Evolutionary conservation across 2,113 vertebrate genomes (phyloP).

Genomic region (Terrapene triunguis): DNA sequence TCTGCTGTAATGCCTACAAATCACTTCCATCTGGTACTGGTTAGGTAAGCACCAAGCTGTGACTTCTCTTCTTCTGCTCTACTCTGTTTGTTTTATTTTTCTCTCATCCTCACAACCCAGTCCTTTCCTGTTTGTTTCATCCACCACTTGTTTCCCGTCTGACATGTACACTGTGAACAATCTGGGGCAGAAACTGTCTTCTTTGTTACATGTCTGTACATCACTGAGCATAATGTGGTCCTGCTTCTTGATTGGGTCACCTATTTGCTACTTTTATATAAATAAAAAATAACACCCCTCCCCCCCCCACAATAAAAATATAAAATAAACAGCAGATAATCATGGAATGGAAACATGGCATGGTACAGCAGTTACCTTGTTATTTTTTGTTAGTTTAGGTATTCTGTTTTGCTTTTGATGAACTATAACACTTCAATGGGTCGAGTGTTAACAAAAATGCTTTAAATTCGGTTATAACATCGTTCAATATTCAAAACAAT

Average conservation of each 20-base stretch:
- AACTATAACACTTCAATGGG: background rate
- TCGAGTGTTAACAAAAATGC: background rate
- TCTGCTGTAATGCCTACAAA: conserved; percentile 34
- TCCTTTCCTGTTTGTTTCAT: conserved; percentile 21
- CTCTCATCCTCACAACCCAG: conserved; percentile 35
- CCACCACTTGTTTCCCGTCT: background rate
- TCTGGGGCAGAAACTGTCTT: background rate
- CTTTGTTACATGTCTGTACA: background rate
- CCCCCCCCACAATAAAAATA: background rate
- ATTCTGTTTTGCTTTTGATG: background rate
- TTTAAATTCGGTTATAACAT: background rate
- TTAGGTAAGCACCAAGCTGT: conserved; percentile 40
- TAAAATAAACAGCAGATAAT: background rate
- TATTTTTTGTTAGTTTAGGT: background rate
- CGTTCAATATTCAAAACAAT: background rate
- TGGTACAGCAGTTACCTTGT: background rate
- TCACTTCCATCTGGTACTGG: conserved; percentile 33
- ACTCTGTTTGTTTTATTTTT: conserved; percentile 5
- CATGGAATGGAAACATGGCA: background rate
- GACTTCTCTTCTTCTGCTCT: conserved; percentile 13
- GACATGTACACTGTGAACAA: background rate
- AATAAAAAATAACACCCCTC: background rate
- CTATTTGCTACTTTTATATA: background rate
- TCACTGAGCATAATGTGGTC: background rate
- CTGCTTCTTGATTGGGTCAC: background rate